phyloP scores from a whole-genome alignment of 92 coral and sea anemone species.

The Zoanthus gigantus region DNA sequence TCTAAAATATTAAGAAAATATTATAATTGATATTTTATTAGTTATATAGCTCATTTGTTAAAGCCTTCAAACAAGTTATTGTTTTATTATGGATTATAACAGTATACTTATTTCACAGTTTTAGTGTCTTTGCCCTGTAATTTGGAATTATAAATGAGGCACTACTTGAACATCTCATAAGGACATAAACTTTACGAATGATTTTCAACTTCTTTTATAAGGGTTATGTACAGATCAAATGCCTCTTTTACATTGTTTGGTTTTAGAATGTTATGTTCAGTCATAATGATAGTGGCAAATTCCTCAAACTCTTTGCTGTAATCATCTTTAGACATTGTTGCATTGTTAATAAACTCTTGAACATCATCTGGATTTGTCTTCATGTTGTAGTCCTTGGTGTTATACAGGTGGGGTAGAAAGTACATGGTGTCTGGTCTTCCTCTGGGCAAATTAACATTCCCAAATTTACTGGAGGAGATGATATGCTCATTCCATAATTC shows the following conservation, averaged over 20 bases:
- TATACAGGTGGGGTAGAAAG: slow-evolving; percentile 47
- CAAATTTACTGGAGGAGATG: slow-evolving; percentile 62
- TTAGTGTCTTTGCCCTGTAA: neutral
- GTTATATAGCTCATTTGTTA: neutral
- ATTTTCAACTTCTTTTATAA: neutral
- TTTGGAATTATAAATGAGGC: neutral
- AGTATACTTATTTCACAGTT: slow-evolving; percentile 1
- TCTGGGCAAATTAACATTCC: slow-evolving; percentile 42
- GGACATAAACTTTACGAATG: slow-evolving; percentile 2
- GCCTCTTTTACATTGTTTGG: slow-evolving; percentile 47
- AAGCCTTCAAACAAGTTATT: slow-evolving; percentile 4
- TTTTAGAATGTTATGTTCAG: slow-evolving; percentile 25
- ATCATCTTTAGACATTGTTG: slow-evolving; percentile 44
- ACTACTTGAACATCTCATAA: neutral
- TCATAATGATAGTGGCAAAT: slow-evolving; percentile 55
- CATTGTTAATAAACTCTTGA: slow-evolving; percentile 27
- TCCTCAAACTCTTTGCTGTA: slow-evolving; percentile 48
- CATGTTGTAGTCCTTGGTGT: slow-evolving; percentile 34
- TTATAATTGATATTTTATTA: neutral
- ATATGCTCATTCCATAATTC: slow-evolving; percentile 60
- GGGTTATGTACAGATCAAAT: slow-evolving; percentile 38
- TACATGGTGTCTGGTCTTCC: slow-evolving; percentile 56
- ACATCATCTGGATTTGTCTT: slow-evolving; percentile 1
- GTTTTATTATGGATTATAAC: slow-evolving; percentile 5
- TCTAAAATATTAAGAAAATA: neutral